These are phyloP conservation scores for Lucilia cuprina DNA, from an alignment of 1,140 invertebrate species.

Conservation along the genomic window DNA sequence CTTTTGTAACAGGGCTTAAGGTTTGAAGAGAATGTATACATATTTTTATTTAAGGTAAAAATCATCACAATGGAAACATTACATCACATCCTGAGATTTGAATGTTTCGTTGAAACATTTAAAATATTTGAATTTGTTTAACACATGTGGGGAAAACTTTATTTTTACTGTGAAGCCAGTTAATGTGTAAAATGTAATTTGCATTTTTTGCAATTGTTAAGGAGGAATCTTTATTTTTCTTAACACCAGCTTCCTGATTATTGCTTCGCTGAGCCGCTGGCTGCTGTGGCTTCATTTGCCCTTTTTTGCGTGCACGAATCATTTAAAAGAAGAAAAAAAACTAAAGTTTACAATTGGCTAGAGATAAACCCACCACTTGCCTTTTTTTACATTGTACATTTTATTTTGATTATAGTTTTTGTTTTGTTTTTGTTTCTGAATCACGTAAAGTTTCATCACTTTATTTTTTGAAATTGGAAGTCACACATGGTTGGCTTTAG, in stretches of 20 bases:
- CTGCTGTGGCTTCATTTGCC: not conserved
- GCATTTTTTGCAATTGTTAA: constrained; percentile 1
- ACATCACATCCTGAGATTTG: constrained; percentile 4
- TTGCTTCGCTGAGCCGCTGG: not conserved
- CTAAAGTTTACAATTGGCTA: not conserved
- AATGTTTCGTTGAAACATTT: not conserved
- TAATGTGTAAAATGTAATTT: not conserved
- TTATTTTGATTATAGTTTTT: not conserved
- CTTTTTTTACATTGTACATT: not conserved
- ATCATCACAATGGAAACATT: not conserved
- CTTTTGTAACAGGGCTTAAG: not conserved
- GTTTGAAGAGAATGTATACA: not conserved
- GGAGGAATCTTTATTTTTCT: not conserved
- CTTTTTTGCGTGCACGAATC: constrained; percentile 6
- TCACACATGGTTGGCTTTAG: constrained; percentile 1
- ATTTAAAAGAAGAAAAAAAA: not conserved
- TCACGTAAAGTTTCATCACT: not conserved
- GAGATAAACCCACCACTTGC: not conserved
- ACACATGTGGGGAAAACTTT: not conserved
- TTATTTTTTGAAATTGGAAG: not conserved
- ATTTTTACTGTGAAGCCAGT: not conserved
- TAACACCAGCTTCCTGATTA: not conserved
- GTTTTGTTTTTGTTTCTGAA: too few relatives aligned
- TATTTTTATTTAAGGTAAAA: too few relatives aligned
- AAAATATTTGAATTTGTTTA: not conserved